Evolutionary conservation across 2,888 invertebrate genomes (phyloP).

Genomic region (Miltochrista miniata): DNA sequence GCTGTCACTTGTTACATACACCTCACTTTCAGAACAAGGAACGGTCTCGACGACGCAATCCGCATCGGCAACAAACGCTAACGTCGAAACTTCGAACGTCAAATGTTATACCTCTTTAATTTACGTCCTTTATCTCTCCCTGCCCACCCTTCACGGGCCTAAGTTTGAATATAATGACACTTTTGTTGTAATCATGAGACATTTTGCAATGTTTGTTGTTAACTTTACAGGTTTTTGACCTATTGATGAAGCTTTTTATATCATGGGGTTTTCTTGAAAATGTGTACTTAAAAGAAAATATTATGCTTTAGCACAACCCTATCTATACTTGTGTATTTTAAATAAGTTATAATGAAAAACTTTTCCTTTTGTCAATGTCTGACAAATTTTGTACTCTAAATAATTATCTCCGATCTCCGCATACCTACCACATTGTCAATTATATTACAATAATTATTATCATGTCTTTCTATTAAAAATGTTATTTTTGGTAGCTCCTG

Average conservation of each 20-base stretch:
- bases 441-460: too few species aligned
- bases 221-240: constrained; percentile 16
- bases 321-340: too few species aligned
- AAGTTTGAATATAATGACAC: constrained; percentile 30
- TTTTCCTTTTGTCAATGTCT: too few species aligned
- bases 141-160: constrained; percentile 24
- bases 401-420: too few species aligned
- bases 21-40: constrained; percentile 32
- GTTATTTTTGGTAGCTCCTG: too few species aligned
- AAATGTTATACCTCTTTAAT: constrained; percentile 54
- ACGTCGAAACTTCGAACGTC: constrained; percentile 57
- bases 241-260: background rate
- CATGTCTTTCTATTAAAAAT: too few species aligned
- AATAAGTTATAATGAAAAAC: too few species aligned
- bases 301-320: too few species aligned
- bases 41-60: constrained; percentile 44
- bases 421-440: too few species aligned
- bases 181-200: constrained; percentile 23
- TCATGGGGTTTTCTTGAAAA: too few species aligned
- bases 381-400: too few species aligned
- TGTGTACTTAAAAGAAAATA: too few species aligned
- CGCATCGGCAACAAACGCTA: constrained; percentile 44
- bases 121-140: constrained; percentile 59
- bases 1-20: constrained; percentile 9
- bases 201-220: constrained; percentile 27